Base-by-base conservation (phyloP, 2,797 vertebrate species). In the Amphiprion clarkii region DNA sequence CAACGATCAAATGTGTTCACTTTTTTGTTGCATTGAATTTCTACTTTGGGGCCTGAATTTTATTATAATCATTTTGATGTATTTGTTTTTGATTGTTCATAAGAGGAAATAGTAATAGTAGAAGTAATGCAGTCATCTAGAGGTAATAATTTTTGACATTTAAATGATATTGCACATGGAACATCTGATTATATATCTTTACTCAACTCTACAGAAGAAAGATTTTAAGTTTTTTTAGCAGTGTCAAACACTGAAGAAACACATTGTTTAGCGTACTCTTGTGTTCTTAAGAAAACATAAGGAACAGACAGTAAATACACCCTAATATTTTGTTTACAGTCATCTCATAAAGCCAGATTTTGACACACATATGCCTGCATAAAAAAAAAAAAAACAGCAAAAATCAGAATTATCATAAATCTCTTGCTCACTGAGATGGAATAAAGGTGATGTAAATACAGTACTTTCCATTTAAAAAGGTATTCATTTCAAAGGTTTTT, bases 271-370 rank as follows among this genome's bases (percentile, higher is more conserved):
- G 57, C 53, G 52, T 67, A 16, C 49, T 58, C 42, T 62, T 2
- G 13, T 36, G 16, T 29, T 62, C 19, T 52, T 9, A 68, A n/a
- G 2, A 53, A 62, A 80, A 31, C 39, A 42, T 13, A 17, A 46
- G 12, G 16, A 78, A 59, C 9, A 73, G 4, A 71, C 27, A 23
- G 36, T 73, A 61, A 40, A 83, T 3, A 76, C 25, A 68, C 12
- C 54, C 19, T 27, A 21, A 74, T 55, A 13, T 29, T 69, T 66
- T 51, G 49, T 86, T 80, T 69, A 85, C 64, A 89, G 67, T 70
- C 36, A 66, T 79, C 1, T 68, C 44, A 49, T 54, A 39, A 59
- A 57, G 59, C 23, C 68, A 52, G 6, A 62, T 71, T 46, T 36
- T 67, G 19, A 75, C 13, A 70, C 55, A 78, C 6, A 16, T 55